Base-by-base conservation (phyloP, 2,113 vertebrate species). In the Sitta europaea region DNA sequence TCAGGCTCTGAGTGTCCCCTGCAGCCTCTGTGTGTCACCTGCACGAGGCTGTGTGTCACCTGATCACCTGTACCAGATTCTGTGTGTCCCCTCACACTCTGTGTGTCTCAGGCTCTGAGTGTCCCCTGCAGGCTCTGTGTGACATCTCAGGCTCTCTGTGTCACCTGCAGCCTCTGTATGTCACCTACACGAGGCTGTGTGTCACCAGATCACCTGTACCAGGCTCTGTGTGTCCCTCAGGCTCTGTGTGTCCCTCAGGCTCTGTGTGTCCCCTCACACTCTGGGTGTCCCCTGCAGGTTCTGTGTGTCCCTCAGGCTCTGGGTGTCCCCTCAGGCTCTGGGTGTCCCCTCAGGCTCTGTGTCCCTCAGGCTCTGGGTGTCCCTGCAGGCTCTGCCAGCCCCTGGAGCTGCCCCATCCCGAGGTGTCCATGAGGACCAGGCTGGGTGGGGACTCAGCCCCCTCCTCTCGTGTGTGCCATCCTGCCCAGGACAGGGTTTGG, bases 391-490 rank as follows among this genome's bases (percentile, higher is more conserved):
- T 75, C 71, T 72, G 12, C 8, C 53, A 79, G 76, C 48, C 61
- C 8, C 0, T 5, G 28, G 72, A 40, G 58, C 50, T 25, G 33
- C 36, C 29, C 9, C 27, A 16, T 15, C 31, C 54, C 0, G 5
- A 59, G 28, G 14, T 55, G 25, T 29, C 68, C 58, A 10, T 2
- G 23, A 4, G 9, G 48, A 38, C 22, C 48, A 47, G 58, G 14
- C 1, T 12, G 50, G 28, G 2, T 28, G 18, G 14, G 57, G 5
- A 5, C 50, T 24, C 68, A 28, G 55, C 54, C 20, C 4, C 29
- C 54, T 29, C 4, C 1, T 22, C 63, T 33, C 10, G 0, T 1
- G 9, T 6, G 43, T 68, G 54, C 2, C 31, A 4, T 4, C 55
- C n/a, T 63, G 58, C n/a, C 40, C n/a, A 1, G 1, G 28, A 40